Conservation (phyloP, 2,113 vertebrate genomes). For the Mus pahari region DNA sequence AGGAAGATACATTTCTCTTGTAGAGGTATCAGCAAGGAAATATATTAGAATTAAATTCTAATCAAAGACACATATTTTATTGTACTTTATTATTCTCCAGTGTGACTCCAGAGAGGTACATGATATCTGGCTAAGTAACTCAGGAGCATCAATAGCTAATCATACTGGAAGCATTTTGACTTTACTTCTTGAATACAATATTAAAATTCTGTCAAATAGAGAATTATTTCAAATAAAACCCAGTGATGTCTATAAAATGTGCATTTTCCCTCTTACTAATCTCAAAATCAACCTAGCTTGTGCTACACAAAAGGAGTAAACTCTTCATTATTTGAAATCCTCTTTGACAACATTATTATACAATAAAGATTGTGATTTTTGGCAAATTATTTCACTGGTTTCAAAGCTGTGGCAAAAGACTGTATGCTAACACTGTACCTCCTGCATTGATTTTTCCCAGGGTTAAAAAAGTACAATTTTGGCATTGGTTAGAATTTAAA, state of each 20-base stretch:
- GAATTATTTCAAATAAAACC: constrained; percentile 66
- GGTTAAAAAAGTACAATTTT: neutral
- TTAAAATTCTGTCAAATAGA: neutral
- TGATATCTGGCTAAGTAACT: neutral
- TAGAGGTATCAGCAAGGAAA: constrained; percentile 16
- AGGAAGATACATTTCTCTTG: constrained; percentile 67
- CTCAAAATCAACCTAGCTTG: constrained; percentile 32
- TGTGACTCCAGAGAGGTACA: neutral
- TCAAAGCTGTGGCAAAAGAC: neutral
- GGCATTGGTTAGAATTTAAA: neutral
- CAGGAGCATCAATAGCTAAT: constrained; percentile 5
- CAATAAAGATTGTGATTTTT: constrained; percentile 36
- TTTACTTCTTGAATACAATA: constrained; percentile 45
- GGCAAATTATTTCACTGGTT: neutral
- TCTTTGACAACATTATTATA: constrained; percentile 2
- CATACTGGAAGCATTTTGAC: constrained; percentile 18
- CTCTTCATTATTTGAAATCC: constrained; percentile 47
- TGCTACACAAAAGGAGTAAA: constrained; percentile 52
- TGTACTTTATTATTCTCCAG: constrained; percentile 39
- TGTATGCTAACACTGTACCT: neutral
- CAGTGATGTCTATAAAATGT: constrained; percentile 45
- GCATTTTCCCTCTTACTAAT: constrained; percentile 48
- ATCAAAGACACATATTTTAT: constrained; percentile 59
- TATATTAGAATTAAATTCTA: constrained; percentile 69
- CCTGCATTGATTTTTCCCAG: neutral